Evolutionary conservation across 2,113 vertebrate genomes (phyloP), one percentile per base, ranked within the genome.

Genomic region (Pica pica): DNA sequence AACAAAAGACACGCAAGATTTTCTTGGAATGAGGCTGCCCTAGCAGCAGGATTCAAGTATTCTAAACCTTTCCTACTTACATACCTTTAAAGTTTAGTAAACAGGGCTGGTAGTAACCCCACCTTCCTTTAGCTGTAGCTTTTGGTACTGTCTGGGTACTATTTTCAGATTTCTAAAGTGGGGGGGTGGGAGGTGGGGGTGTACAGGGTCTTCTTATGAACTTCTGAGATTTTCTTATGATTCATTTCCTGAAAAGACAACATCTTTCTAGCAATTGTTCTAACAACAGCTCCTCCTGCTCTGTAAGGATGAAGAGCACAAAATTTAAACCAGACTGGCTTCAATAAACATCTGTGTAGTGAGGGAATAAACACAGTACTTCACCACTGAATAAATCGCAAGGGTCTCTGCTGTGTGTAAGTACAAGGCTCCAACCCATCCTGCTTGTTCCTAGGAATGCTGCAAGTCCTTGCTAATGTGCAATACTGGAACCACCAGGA

Each of bases 171-270:
- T 89, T 84, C 59, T 81, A 2, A 84, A 59, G 20, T 20, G 11
- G 16, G 3, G 3, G 5, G 18, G 14, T 28, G 2, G 13, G 6
- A n/a, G 24, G 8, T 23, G 41, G 21, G 81, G 21, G 6, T 49
- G 10, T 37, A 11, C 28, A 42, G 79, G 63, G 35, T 88, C 56
- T 74, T 70, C 46, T 82, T 13, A 0, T 42, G 50, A 21, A 30
- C 30, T 55, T 65, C 68, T 87, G 23, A 70, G 60, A 87, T 81
- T 92, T 89, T 89, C 74, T 53, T 79, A 24, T 33, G 42, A 87
- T 92, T 83, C 31, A 78, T 63, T 93, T 95, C 91, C 74, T 91
- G 60, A 86, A 78, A 68, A 89, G 93, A 94, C 78, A 91, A 83
- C 55, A 87, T 57, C 63, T 88, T 86, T 89, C 82, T 91, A 96